phyloP scores from a whole-genome alignment of 2,888 invertebrate species.

The Dynastes hyllus region DNA sequence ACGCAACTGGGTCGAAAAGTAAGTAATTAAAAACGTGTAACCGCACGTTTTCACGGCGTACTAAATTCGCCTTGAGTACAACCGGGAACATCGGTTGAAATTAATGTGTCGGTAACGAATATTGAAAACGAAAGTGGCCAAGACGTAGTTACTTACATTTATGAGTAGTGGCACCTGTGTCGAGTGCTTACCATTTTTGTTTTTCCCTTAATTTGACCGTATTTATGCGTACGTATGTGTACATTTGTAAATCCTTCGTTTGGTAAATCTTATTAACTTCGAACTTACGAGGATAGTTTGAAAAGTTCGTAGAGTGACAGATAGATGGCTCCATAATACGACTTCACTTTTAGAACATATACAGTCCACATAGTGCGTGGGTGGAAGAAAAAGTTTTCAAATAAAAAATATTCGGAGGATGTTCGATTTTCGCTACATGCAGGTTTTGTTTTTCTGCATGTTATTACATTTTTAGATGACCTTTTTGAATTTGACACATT shows the following conservation, averaged over 20 bases:
- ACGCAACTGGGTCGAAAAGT: slow-evolving; percentile 30
- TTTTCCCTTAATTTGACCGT: slow-evolving; percentile 19
- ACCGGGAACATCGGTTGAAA: slow-evolving; percentile 28
- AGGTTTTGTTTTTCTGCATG: too few relatives aligned
- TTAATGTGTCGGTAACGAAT: slow-evolving; percentile 27
- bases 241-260: slow-evolving; percentile 27
- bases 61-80: slow-evolving; percentile 19
- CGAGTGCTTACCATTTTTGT: slow-evolving; percentile 20
- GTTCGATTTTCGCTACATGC: too few relatives aligned
- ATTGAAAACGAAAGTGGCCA: slow-evolving; percentile 37
- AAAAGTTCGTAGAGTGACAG: too few relatives aligned
- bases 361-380: too few relatives aligned
- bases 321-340: too few relatives aligned
- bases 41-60: slow-evolving; percentile 17
- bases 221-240: slow-evolving; percentile 4
- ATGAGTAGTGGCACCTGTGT: slow-evolving; percentile 36
- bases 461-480: too few relatives aligned
- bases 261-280: slow-evolving; percentile 37
- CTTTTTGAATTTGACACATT: too few relatives aligned
- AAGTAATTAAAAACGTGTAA: slow-evolving; percentile 44
- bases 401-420: too few relatives aligned
- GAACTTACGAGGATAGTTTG: not conserved
- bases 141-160: slow-evolving; percentile 19
- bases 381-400: too few relatives aligned
- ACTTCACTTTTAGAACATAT: too few relatives aligned